Conservation (phyloP, 2,113 vertebrate genomes). For the Hemichromis elongatus region DNA sequence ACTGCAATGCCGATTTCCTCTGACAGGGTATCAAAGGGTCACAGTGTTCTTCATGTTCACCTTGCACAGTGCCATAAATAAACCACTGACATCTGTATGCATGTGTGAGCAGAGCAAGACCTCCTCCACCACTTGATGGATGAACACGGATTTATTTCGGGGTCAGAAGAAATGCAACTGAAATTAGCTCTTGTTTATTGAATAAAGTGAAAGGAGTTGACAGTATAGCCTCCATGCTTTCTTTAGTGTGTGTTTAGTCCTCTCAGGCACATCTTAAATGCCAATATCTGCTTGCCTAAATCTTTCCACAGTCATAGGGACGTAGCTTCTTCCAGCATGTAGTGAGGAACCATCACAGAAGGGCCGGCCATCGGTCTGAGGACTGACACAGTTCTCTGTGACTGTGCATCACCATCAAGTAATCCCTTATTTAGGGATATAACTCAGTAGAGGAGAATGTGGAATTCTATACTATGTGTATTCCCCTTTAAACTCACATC, state of each 20-base stretch:
- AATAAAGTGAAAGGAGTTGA: background rate
- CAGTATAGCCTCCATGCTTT: rapidly evolving
- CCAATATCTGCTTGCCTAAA: background rate
- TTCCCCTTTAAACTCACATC: background rate
- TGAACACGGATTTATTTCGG: background rate
- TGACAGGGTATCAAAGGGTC: background rate
- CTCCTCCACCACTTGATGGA: background rate
- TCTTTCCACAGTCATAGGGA: background rate
- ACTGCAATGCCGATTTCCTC: background rate
- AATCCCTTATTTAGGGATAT: background rate
- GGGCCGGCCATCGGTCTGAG: background rate
- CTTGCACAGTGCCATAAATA: background rate
- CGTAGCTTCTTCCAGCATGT: background rate
- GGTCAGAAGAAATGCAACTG: background rate
- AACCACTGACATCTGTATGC: background rate
- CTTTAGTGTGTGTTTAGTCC: background rate
- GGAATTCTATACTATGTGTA: background rate
- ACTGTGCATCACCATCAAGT: background rate
- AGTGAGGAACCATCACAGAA: background rate
- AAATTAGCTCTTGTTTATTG: background rate
- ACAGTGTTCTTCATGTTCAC: background rate
- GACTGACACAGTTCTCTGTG: background rate
- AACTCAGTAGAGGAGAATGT: background rate
- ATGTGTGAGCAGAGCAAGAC: background rate
- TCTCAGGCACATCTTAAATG: background rate